A percentile compares a stretch with the other conserved stretches of the same genome.
These are phyloP conservation scores for Whitmania pigra DNA, from an alignment of 1,140 invertebrate genomes.

Conservation along the genomic window DNA sequence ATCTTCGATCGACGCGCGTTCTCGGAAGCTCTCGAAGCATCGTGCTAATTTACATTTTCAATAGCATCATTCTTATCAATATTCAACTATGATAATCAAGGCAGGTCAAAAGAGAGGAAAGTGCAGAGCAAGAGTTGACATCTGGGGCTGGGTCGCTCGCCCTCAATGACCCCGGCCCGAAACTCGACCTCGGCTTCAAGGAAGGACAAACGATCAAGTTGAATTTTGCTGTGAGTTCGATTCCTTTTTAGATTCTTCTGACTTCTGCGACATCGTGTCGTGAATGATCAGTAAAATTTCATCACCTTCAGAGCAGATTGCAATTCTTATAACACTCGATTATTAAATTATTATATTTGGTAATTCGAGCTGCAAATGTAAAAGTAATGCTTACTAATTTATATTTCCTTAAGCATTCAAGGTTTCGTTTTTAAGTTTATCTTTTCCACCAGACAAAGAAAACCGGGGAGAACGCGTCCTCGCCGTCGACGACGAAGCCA, in stretches of 20 bases:
- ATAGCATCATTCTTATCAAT: background rate
- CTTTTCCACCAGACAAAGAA: background rate
- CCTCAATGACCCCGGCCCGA: constrained; percentile 45
- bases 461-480: constrained; percentile 25
- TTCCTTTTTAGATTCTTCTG: background rate
- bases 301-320: too few species aligned
- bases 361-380: too few species aligned
- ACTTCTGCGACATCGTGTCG: too few species aligned
- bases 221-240: constrained; percentile 74
- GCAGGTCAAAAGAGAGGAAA: constrained; percentile 78
- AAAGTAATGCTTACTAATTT: too few species aligned
- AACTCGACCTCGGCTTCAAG: constrained; percentile 89
- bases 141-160: constrained; percentile 44
- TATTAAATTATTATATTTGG: too few species aligned
- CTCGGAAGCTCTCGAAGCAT: too few species aligned
- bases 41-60: too few species aligned
- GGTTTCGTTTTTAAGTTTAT: too few species aligned
- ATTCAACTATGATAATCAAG: constrained; percentile 26
- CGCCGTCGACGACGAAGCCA: constrained; percentile 28
- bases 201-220: constrained; percentile 97
- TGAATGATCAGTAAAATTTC: too few species aligned
- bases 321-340: too few species aligned
- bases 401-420: too few species aligned
- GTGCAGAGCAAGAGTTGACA: constrained; percentile 50
- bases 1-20: too few species aligned